phyloP scores from a whole-genome alignment of 2,888 invertebrate species.

The Thecophora atra region DNA sequence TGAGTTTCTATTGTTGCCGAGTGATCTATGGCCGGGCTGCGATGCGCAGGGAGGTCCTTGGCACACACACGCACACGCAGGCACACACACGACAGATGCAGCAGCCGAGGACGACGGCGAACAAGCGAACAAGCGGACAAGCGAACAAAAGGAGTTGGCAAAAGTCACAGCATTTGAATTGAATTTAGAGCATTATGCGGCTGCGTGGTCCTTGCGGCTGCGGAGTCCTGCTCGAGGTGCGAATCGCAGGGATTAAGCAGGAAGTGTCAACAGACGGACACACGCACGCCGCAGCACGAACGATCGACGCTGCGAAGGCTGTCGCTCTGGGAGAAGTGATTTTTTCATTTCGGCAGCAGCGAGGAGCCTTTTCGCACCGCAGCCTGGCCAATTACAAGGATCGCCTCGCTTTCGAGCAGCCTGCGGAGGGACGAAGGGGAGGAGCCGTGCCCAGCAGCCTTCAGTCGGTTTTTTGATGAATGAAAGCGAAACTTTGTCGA shows the following conservation, averaged over 20 bases:
- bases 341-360: not conserved
- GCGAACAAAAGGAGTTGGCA: too few relatives aligned
- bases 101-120: too few relatives aligned
- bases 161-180: constrained; percentile 53
- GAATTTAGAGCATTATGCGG: constrained; percentile 56
- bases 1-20: constrained; percentile 37
- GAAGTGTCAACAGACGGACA: not conserved
- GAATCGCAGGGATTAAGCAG: not conserved
- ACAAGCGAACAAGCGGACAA: constrained; percentile 2
- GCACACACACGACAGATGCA: constrained; percentile 25
- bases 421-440: not conserved
- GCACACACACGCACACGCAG: not conserved
- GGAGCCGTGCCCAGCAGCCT: not conserved
- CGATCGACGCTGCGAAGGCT: not conserved
- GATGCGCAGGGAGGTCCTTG: constrained; percentile 7
- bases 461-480: constrained; percentile 19
- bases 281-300: too few relatives aligned
- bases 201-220: not conserved
- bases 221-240: not conserved
- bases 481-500: constrained; percentile 26
- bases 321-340: constrained; percentile 10
- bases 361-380: not conserved
- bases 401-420: constrained; percentile 18
- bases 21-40: constrained; percentile 20
- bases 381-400: constrained; percentile 28